phyloP scores from a whole-genome alignment of 2,113 vertebrate genomes.

The Lethenteron reissneri region DNA sequence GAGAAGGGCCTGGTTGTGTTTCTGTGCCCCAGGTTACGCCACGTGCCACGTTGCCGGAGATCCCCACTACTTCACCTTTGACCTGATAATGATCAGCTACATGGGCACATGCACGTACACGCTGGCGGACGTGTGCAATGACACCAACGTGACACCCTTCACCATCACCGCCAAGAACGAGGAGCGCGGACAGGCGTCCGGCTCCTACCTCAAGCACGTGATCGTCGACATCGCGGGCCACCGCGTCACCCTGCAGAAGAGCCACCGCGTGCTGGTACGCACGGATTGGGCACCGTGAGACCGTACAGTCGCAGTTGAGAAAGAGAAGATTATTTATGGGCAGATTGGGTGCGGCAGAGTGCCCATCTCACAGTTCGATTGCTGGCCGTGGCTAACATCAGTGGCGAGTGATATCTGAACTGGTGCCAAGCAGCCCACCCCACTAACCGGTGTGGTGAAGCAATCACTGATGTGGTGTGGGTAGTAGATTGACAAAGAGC shows the following conservation, averaged over 20 bases:
- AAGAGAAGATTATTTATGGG: too few relatives aligned
- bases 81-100: constrained; percentile 6
- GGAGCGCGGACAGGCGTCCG: constrained; percentile 20
- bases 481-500: too few relatives aligned
- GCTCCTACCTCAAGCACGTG: constrained; percentile 31
- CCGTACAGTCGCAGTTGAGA: background rate
- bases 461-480: too few relatives aligned
- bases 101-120: constrained; percentile 8
- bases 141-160: constrained; percentile 29
- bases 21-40: background rate
- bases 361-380: too few relatives aligned
- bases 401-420: too few relatives aligned
- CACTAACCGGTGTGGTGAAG: too few relatives aligned
- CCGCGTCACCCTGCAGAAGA: constrained; percentile 33
- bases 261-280: constrained; percentile 22
- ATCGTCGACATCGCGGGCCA: constrained; percentile 23
- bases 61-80: constrained; percentile 9
- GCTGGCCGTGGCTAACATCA: too few relatives aligned
- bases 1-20: too few relatives aligned
- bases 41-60: constrained; percentile 6
- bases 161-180: constrained; percentile 39
- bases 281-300: too few relatives aligned
- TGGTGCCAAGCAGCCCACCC: too few relatives aligned
- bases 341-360: background rate
- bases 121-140: background rate